These are phyloP conservation scores for Suillia variegata DNA, from an alignment of 2,888 invertebrate genomes.

Conservation along the genomic window DNA sequence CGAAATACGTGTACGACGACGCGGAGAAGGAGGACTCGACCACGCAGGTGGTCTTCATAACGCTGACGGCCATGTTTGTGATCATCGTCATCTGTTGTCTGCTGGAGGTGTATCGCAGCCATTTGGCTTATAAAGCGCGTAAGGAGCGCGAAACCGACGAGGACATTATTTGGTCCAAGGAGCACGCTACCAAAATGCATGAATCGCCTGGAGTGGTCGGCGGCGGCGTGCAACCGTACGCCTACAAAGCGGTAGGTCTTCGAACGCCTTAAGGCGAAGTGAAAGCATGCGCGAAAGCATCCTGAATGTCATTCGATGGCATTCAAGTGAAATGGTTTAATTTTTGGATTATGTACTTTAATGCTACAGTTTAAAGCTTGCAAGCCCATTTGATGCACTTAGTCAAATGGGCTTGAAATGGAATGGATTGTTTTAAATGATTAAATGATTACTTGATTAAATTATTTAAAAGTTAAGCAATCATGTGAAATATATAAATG, in stretches of 20 bases:
- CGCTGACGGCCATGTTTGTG: constrained; percentile 76
- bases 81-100: constrained; percentile 70
- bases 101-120: constrained; percentile 79
- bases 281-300: too few relatives aligned
- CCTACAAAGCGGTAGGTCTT: constrained; percentile 65
- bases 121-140: constrained; percentile 74
- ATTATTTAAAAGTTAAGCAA: too few relatives aligned
- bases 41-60: constrained; percentile 81
- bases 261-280: neutral
- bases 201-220: constrained; percentile 64
- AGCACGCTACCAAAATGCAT: constrained; percentile 72
- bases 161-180: constrained; percentile 74
- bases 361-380: too few relatives aligned
- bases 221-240: constrained; percentile 44
- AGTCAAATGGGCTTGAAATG: too few relatives aligned
- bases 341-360: too few relatives aligned
- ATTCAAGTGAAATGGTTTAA: neutral
- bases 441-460: too few relatives aligned
- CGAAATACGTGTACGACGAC: constrained; percentile 71
- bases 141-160: constrained; percentile 79
- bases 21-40: constrained; percentile 80
- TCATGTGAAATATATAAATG: too few relatives aligned
- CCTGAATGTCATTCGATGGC: too few relatives aligned
- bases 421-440: too few relatives aligned
- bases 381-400: too few relatives aligned